Evolutionary conservation across 1,140 invertebrate species (phyloP).

Genomic region (Aphaenogaster rudis): DNA sequence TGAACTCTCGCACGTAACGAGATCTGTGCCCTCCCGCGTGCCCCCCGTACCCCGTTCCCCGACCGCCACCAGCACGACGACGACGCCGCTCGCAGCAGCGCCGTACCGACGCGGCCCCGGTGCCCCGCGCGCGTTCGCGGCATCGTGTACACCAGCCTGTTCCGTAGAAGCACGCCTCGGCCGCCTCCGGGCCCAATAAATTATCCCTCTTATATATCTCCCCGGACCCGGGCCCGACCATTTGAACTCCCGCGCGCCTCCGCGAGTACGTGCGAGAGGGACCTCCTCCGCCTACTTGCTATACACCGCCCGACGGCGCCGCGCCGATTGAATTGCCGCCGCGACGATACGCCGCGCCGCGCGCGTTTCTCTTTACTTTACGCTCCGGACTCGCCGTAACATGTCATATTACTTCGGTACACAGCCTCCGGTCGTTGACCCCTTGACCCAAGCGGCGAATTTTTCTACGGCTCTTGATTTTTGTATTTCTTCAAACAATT

Average conservation of each 20-base stretch:
- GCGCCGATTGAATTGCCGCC: slow-evolving; percentile 76
- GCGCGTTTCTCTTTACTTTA: slow-evolving; percentile 43
- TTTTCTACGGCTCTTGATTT: not conserved
- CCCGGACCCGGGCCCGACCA: slow-evolving; percentile 65
- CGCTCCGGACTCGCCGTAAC: slow-evolving; percentile 38
- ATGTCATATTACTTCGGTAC: slow-evolving; percentile 37
- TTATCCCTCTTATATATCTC: slow-evolving; percentile 80
- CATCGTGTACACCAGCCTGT: slow-evolving; percentile 57
- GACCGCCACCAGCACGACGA: slow-evolving; percentile 48
- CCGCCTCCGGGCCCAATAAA: slow-evolving; percentile 82
- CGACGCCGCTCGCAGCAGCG: slow-evolving; percentile 51
- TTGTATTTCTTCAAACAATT: not conserved
- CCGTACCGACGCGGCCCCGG: slow-evolving; percentile 59
- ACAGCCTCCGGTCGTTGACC: slow-evolving; percentile 26
- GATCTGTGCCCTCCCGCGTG: slow-evolving; percentile 70
- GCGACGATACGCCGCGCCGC: slow-evolving; percentile 71
- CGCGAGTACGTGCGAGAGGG: slow-evolving; percentile 62
- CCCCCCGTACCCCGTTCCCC: slow-evolving; percentile 27
- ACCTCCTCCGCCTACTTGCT: slow-evolving; percentile 47
- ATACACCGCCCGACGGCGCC: slow-evolving; percentile 43
- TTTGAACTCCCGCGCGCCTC: slow-evolving; percentile 76
- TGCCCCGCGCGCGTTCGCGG: slow-evolving; percentile 52
- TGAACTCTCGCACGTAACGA: slow-evolving; percentile 83
- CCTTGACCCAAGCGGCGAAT: not conserved
- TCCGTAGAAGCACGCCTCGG: slow-evolving; percentile 71